Evolutionary conservation across 1,140 invertebrate genomes (phyloP).

Genomic region (Achroia grisella): DNA sequence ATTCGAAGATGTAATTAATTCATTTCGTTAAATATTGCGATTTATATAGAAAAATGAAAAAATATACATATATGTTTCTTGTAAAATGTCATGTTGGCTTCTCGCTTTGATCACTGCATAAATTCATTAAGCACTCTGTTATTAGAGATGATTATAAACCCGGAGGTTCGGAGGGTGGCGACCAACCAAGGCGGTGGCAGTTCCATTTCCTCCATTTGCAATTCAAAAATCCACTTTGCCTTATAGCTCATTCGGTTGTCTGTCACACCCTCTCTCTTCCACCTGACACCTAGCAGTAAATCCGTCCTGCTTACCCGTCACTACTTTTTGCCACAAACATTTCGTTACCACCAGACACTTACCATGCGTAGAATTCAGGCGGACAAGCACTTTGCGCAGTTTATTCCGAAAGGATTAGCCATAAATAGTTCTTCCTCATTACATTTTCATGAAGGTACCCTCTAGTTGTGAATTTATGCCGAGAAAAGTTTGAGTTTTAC

Average conservation of each 20-base stretch:
- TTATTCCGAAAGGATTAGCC: constrained; percentile 67
- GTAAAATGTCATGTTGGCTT: constrained; percentile 7
- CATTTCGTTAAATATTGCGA: too few species aligned
- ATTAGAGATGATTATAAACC: constrained; percentile 62
- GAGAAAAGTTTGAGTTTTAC: constrained; percentile 65
- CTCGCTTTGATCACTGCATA: constrained; percentile 57
- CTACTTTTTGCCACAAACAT: constrained; percentile 43
- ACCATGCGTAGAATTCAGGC: constrained; percentile 48
- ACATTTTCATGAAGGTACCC: constrained; percentile 64
- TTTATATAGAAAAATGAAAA: too few species aligned
- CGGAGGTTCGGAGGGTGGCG: constrained; percentile 33
- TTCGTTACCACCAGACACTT: constrained; percentile 36
- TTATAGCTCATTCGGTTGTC: constrained; percentile 42
- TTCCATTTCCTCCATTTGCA: constrained; percentile 65
- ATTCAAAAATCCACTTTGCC: constrained; percentile 61
- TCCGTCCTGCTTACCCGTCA: constrained; percentile 29
- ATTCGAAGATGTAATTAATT: too few species aligned
- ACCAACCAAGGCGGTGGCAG: constrained; percentile 40
- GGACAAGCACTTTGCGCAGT: constrained; percentile 43
- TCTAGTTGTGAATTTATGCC: constrained; percentile 61
- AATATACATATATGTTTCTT: too few species aligned
- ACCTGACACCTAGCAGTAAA: constrained; percentile 17
- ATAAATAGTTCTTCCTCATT: constrained; percentile 69
- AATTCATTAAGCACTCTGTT: constrained; percentile 64
- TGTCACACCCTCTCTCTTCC: constrained; percentile 32